Conservation (phyloP, 2,113 vertebrate species). For the Steatornis caripensis region DNA sequence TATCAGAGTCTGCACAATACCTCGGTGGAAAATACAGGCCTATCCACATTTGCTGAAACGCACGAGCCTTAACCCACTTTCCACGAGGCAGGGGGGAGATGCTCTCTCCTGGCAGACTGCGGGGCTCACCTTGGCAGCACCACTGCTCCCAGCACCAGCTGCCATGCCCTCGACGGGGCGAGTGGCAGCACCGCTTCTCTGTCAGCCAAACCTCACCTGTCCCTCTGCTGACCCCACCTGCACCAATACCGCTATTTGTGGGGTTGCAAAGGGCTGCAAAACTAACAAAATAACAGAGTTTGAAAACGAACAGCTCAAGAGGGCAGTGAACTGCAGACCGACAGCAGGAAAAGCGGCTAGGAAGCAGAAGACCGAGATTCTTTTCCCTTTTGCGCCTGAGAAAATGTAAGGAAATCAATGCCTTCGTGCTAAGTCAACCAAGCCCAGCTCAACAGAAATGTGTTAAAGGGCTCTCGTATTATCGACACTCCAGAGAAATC, state of each 20-base stretch:
- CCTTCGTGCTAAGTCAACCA: not conserved
- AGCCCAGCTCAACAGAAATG: not conserved
- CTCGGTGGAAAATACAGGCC: not conserved
- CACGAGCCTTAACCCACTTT: fast-evolving
- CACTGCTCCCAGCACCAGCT: fast-evolving
- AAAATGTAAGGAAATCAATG: not conserved
- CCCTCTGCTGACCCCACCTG: not conserved
- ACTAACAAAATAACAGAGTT: not conserved
- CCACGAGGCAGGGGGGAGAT: fast-evolving
- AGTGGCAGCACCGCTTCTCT: not conserved
- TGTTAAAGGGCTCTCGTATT: not conserved
- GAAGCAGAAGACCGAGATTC: not conserved
- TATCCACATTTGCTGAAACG: not conserved
- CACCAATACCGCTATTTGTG: not conserved
- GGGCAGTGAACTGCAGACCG: not conserved
- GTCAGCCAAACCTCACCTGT: not conserved
- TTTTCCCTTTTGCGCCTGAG: not conserved
- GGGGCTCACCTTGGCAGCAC: not conserved
- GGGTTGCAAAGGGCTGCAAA: not conserved
- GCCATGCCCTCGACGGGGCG: fast-evolving
- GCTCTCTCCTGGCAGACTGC: not conserved
- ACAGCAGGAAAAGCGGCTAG: not conserved
- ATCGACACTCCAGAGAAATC: not conserved
- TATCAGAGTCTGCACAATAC: not conserved
- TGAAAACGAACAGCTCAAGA: not conserved